These are phyloP conservation scores for Parotocinclus haroldoi DNA, from an alignment of 2,797 vertebrate species.

Conservation along the genomic window DNA sequence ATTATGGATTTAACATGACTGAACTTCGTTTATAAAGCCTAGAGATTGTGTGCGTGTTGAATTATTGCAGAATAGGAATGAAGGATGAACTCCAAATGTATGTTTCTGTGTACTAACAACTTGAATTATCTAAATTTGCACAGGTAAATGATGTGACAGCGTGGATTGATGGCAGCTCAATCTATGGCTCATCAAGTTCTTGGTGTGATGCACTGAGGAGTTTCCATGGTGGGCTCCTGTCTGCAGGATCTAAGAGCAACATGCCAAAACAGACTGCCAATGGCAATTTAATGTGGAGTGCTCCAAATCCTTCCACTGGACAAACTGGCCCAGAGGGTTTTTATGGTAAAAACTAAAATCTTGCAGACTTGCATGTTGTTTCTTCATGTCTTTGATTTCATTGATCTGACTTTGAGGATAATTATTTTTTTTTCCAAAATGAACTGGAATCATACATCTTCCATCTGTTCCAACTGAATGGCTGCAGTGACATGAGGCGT, in stretches of 20 bases:
- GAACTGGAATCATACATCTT: not conserved
- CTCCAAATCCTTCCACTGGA: conserved; percentile 78
- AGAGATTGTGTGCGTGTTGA: no score
- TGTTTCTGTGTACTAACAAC: no score
- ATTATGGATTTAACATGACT: no score
- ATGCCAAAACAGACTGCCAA: conserved; percentile 68
- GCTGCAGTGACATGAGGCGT: no score
- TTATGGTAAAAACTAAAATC: conserved; percentile 68
- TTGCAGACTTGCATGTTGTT: no score
- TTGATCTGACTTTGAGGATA: no score
- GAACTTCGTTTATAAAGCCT: no score
- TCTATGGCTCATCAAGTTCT: conserved; percentile 86
- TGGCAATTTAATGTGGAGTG: conserved; percentile 80
- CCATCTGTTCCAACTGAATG: no score
- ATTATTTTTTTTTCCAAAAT: no score
- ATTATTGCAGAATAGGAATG: no score
- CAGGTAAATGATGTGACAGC: conserved; percentile 86
- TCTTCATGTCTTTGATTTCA: no score
- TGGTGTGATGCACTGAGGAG: conserved; percentile 87
- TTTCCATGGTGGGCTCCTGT: conserved; percentile 78
- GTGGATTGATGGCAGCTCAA: conserved; percentile 96
- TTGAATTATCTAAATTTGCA: not conserved
- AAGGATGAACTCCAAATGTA: no score
- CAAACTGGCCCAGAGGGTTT: conserved; percentile 68
- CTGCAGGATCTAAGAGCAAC: conserved; percentile 54